phyloP scores from a whole-genome alignment of 2,888 invertebrate species.

The Noctua janthe region DNA sequence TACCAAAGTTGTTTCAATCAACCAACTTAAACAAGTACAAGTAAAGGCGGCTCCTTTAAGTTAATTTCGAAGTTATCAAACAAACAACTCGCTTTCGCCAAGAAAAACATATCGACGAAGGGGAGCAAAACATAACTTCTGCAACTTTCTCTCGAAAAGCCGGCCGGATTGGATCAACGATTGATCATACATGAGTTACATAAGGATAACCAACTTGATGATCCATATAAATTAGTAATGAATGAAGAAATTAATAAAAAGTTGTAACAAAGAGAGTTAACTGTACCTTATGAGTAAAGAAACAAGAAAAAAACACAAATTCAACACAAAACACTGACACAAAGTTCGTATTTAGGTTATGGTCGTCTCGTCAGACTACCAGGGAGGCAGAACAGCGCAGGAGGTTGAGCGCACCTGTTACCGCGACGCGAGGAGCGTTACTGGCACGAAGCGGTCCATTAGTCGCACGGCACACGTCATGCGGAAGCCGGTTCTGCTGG shows the following conservation, averaged over 20 bases:
- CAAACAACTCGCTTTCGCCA: constrained; percentile 46
- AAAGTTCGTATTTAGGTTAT: constrained; percentile 71
- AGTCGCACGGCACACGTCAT: constrained; percentile 87
- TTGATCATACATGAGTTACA: constrained; percentile 53
- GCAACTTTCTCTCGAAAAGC: constrained; percentile 71
- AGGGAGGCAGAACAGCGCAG: constrained; percentile 77
- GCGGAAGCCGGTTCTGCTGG: constrained; percentile 88
- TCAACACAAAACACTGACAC: constrained; percentile 75
- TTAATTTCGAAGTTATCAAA: constrained; percentile 41
- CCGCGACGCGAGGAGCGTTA: constrained; percentile 87
- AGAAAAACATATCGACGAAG: constrained; percentile 50
- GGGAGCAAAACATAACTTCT: constrained; percentile 55
- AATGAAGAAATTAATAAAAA: constrained; percentile 24
- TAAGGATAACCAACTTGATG: constrained; percentile 59
- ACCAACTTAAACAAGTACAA: constrained; percentile 38
- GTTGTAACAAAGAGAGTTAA: constrained; percentile 26
- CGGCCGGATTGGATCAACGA: constrained; percentile 52
- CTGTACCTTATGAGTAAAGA: constrained; percentile 61
- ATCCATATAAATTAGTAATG: constrained; percentile 48
- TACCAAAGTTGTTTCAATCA: constrained; percentile 53
- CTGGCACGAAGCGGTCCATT: constrained; percentile 85
- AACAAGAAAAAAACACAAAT: constrained; percentile 42
- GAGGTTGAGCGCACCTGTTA: constrained; percentile 85
- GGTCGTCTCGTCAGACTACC: constrained; percentile 73
- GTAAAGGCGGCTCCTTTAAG: constrained; percentile 26